Conservation (phyloP, 1,140 invertebrate genomes). For the Calosoma granatense region DNA sequence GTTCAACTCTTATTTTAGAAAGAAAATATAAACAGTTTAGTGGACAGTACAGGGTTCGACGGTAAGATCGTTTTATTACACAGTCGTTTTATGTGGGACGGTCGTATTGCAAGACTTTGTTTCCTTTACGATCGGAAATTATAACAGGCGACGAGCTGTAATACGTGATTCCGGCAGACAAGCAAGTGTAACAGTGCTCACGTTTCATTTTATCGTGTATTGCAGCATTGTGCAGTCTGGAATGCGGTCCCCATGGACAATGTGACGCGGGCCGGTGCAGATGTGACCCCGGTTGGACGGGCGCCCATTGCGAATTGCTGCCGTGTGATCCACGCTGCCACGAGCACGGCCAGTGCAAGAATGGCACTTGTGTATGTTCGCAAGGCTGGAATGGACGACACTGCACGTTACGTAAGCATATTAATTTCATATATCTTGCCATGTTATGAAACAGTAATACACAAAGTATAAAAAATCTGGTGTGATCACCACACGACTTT, state of each 20-base stretch:
- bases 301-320: slow-evolving; percentile 78
- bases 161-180: no score
- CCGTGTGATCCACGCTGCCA: slow-evolving; percentile 83
- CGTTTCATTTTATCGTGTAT: no score
- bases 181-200: no score
- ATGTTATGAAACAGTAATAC: no score
- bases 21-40: background rate
- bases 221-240: slow-evolving; percentile 77
- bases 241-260: slow-evolving; percentile 82
- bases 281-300: slow-evolving; percentile 86
- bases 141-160: no score
- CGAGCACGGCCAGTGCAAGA: slow-evolving; percentile 93
- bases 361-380: slow-evolving; percentile 92
- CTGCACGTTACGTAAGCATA: slow-evolving; percentile 84
- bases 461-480: slow-evolving; percentile 2
- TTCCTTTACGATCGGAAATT: background rate
- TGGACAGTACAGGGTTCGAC: background rate
- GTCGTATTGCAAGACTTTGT: background rate
- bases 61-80: no score
- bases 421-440: slow-evolving; percentile 8
- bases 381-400: slow-evolving; percentile 96
- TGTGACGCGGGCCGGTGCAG: slow-evolving; percentile 84
- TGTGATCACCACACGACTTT: no score
- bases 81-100: background rate
- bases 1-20: background rate